Conservation (phyloP, 2,888 invertebrate genomes). For the Spialia ferax region DNA sequence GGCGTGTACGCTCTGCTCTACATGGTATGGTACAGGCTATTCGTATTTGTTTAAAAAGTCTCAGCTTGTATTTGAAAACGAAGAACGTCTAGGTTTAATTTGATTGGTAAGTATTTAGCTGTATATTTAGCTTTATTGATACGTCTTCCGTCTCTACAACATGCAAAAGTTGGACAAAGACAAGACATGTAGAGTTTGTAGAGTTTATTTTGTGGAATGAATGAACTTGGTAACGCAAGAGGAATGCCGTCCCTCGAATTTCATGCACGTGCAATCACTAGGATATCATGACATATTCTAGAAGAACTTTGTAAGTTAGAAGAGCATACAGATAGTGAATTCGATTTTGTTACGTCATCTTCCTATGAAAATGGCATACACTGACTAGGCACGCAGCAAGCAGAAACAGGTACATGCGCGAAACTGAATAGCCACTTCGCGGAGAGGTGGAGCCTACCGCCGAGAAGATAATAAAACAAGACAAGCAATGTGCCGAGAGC, state of each 20-base stretch:
- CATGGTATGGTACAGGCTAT: not conserved
- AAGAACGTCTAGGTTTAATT: no score
- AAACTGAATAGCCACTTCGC: not conserved
- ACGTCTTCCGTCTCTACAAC: not conserved
- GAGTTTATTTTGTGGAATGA: slow-evolving; percentile 18
- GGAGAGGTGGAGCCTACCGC: not conserved
- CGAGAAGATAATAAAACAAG: slow-evolving; percentile 6
- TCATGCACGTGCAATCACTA: slow-evolving; percentile 62
- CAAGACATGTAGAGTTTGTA: not conserved
- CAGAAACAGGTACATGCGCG: slow-evolving; percentile 8
- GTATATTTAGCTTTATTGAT: not conserved
- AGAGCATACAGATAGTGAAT: slow-evolving; percentile 5
- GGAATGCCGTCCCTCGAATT: slow-evolving; percentile 58
- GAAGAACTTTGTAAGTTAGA: not conserved
- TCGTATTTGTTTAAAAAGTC: no score
- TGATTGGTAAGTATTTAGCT: no score
- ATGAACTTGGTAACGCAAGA: slow-evolving; percentile 66
- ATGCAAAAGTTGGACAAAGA: not conserved
- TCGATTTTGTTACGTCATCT: slow-evolving; percentile 25
- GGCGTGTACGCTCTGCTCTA: not conserved
- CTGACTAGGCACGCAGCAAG: slow-evolving; percentile 22
- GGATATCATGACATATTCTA: slow-evolving; percentile 56
- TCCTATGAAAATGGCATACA: slow-evolving; percentile 31
- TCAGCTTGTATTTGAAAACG: no score
- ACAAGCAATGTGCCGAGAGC: slow-evolving; percentile 10